These are phyloP conservation scores for Drosophila bifasciata DNA, from an alignment of 1,140 invertebrate species.

Conservation along the genomic window DNA sequence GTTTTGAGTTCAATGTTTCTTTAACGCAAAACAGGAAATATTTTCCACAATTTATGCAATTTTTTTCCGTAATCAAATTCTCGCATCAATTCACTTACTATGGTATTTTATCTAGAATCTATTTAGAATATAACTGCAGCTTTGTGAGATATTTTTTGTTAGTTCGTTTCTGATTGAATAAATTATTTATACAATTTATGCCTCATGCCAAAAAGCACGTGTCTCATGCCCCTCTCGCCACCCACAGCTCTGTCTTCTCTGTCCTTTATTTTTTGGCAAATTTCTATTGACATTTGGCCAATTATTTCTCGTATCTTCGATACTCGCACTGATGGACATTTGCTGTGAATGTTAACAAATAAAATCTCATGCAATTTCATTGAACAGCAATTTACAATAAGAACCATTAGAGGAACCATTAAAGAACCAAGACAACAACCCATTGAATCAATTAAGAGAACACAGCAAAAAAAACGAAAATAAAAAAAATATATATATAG, in stretches of 20 bases:
- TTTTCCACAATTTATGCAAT: too few relatives aligned
- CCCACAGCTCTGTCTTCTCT: conserved; percentile 3
- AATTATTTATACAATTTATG: conserved; percentile 3
- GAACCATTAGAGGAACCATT: conserved; percentile 9
- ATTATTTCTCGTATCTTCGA: conserved; percentile 10
- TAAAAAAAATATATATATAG: neutral
- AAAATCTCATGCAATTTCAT: conserved; percentile 27
- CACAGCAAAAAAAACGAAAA: conserved; percentile 6
- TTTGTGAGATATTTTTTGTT: conserved; percentile 12
- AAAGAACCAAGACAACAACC: conserved; percentile 5
- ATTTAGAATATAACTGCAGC: too few relatives aligned
- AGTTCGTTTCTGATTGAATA: conserved; percentile 4
- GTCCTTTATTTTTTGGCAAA: neutral
- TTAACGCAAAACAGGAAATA: too few relatives aligned
- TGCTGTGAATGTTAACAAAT: neutral
- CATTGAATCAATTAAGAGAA: conserved; percentile 45
- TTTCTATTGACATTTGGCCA: conserved; percentile 22
- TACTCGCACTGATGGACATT: too few relatives aligned
- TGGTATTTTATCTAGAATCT: too few relatives aligned
- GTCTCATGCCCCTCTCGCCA: neutral
- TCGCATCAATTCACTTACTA: too few relatives aligned
- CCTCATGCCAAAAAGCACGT: conserved; percentile 30
- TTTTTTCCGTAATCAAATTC: too few relatives aligned
- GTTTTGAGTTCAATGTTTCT: conserved; percentile 27
- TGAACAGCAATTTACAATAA: conserved; percentile 17